These are phyloP conservation scores for Saccopteryx bilineata DNA, from an alignment of 2,113 vertebrate species.

Conservation along the genomic window DNA sequence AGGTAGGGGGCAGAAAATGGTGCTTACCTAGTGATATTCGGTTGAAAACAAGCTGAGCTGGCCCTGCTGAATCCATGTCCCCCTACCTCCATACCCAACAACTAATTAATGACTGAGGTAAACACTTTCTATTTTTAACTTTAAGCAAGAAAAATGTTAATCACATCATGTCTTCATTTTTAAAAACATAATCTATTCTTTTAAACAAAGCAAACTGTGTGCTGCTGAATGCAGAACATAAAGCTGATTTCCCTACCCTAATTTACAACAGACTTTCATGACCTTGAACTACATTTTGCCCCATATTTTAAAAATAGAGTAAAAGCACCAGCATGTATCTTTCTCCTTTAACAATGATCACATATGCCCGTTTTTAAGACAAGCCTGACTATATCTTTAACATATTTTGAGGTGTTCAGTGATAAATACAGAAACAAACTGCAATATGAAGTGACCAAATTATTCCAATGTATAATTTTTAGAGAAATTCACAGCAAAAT, in stretches of 20 bases:
- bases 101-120: slow-evolving; percentile 40
- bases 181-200: background rate
- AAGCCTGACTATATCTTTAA: background rate
- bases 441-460: slow-evolving; percentile 1
- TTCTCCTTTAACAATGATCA: background rate
- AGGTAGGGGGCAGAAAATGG: background rate
- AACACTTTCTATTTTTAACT: slow-evolving; percentile 73
- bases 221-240: background rate
- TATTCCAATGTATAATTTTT: background rate
- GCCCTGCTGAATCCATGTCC: slow-evolving; percentile 1
- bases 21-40: slow-evolving; percentile 61
- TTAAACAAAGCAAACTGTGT: background rate
- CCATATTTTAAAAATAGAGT: background rate
- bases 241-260: background rate
- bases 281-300: slow-evolving; percentile 8
- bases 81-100: background rate
- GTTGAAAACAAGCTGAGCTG: slow-evolving; percentile 54
- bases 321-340: background rate
- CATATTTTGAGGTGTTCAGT: background rate
- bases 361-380: background rate
- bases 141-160: slow-evolving; percentile 56
- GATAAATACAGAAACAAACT: slow-evolving; percentile 2
- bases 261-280: background rate
- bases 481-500: background rate
- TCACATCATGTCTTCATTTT: slow-evolving; percentile 43